Percentiles rank a stretch among this genome's conserved stretches.
Conservation (phyloP, 2,888 invertebrate genomes). For the Brachyopa scutellaris region DNA sequence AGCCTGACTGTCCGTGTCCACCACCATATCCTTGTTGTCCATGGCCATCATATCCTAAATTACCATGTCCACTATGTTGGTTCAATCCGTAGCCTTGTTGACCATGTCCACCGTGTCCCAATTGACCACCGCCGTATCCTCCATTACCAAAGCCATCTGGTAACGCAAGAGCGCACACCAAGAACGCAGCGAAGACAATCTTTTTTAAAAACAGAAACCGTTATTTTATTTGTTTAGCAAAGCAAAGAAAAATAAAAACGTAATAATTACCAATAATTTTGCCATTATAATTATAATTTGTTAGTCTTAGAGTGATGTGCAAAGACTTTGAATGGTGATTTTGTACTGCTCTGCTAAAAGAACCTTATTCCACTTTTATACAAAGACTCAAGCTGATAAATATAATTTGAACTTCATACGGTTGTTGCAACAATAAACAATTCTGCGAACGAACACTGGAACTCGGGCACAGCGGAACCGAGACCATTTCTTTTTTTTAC, state of each 20-base stretch:
- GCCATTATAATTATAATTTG: constrained; percentile 1
- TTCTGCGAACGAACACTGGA: not conserved
- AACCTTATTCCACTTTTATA: constrained; percentile 18
- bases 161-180: constrained; percentile 13
- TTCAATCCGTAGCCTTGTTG: not conserved
- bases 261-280: constrained; percentile 14
- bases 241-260: not conserved
- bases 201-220: not conserved
- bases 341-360: not conserved
- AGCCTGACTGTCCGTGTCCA: not conserved
- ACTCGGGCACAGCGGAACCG: not conserved
- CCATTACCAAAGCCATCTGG: not conserved
- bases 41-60: not conserved
- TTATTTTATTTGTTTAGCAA: not conserved
- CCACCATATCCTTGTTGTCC: not conserved
- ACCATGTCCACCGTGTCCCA: constrained; percentile 11
- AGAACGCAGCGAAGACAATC: constrained; percentile 16
- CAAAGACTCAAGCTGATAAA: not conserved
- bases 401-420: no score
- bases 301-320: not conserved
- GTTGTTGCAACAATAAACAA: not conserved
- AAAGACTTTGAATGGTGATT: constrained; percentile 6
- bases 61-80: constrained; percentile 7
- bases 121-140: not conserved
- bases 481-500: no score